A percentile compares a stretch with the other conserved stretches of the same genome.
phyloP scores from a whole-genome alignment of 2,797 vertebrate species.

The Euthynnus affinis region DNA sequence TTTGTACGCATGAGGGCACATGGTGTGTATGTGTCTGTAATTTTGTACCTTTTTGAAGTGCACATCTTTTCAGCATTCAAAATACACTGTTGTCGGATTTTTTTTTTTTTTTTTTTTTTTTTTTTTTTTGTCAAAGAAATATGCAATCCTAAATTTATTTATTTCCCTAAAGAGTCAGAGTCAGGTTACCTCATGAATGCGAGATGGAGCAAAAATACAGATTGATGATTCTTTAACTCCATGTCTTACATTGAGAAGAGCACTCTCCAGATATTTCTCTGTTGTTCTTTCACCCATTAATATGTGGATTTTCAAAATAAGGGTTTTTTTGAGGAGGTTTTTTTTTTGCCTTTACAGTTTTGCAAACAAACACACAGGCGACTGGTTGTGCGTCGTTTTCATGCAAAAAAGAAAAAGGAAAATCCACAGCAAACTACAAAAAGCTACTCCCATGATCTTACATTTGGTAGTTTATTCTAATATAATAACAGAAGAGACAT shows the following conservation, averaged over 20 bases:
- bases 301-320: not conserved
- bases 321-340: slow-evolving; percentile 40
- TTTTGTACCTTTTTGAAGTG: slow-evolving; percentile 81
- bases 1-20: slow-evolving; percentile 82
- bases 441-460: slow-evolving; percentile 4
- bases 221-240: slow-evolving; percentile 76
- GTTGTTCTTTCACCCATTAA: slow-evolving; percentile 21
- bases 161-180: slow-evolving; percentile 72
- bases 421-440: not conserved
- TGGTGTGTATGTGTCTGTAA: slow-evolving; percentile 69
- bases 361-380: slow-evolving; percentile 40
- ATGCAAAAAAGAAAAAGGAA: slow-evolving; percentile 11
- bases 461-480: slow-evolving; percentile 5
- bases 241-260: slow-evolving; percentile 86
- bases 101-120: no score
- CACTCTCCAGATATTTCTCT: slow-evolving; percentile 56
- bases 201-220: slow-evolving; percentile 76
- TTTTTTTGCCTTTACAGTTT: slow-evolving; percentile 51
- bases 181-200: slow-evolving; percentile 82
- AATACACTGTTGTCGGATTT: slow-evolving; percentile 21
- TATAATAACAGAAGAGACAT: not conserved
- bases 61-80: slow-evolving; percentile 67
- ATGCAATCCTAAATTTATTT: slow-evolving; percentile 72
- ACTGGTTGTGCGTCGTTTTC: slow-evolving; percentile 18
- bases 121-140: slow-evolving; percentile 34